Conservation (phyloP, 2,797 vertebrate genomes). For the Syngnathus acus region DNA sequence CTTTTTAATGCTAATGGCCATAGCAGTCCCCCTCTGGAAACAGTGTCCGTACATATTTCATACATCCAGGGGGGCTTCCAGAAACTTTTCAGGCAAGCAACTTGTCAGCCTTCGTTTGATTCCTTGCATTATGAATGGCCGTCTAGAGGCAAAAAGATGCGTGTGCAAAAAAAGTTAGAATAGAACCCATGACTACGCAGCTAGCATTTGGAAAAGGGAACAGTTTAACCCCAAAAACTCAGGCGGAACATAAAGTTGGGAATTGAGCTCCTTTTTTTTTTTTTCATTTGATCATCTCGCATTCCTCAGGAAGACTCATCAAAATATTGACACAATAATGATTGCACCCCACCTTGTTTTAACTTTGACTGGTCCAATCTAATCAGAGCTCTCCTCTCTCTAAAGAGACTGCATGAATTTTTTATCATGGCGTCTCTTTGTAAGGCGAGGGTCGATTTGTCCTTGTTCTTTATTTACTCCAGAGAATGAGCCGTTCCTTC, state of each 20-base stretch:
- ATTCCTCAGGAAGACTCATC: slow-evolving; percentile 17
- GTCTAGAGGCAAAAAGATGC: not conserved
- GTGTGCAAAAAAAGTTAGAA: not conserved
- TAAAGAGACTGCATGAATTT: slow-evolving; percentile 19
- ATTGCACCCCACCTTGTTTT: slow-evolving; percentile 13
- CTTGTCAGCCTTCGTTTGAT: slow-evolving; percentile 20
- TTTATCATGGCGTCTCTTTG: slow-evolving; percentile 12
- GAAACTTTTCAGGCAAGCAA: slow-evolving; percentile 6
- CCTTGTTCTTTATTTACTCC: slow-evolving; percentile 37
- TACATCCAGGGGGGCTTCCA: slow-evolving; percentile 10
- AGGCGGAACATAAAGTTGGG: not conserved
- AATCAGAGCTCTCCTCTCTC: slow-evolving; percentile 7
- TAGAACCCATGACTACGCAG: not conserved
- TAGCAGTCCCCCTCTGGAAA: slow-evolving; percentile 13
- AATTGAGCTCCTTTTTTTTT: not conserved
- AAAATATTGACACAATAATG: slow-evolving; percentile 18
- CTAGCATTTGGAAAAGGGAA: not conserved
- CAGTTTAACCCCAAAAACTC: slow-evolving; percentile 1
- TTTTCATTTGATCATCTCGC: slow-evolving; percentile 22
- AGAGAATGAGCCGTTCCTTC: slow-evolving; percentile 27
- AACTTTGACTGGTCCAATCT: slow-evolving; percentile 10
- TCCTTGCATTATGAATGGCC: slow-evolving; percentile 12
- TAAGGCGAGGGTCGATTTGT: slow-evolving; percentile 34
- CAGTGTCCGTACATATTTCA: slow-evolving; percentile 12
- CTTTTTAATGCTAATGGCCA: slow-evolving; percentile 37